Conservation (phyloP, 2,113 vertebrate genomes). For the Myodes glareolus region DNA sequence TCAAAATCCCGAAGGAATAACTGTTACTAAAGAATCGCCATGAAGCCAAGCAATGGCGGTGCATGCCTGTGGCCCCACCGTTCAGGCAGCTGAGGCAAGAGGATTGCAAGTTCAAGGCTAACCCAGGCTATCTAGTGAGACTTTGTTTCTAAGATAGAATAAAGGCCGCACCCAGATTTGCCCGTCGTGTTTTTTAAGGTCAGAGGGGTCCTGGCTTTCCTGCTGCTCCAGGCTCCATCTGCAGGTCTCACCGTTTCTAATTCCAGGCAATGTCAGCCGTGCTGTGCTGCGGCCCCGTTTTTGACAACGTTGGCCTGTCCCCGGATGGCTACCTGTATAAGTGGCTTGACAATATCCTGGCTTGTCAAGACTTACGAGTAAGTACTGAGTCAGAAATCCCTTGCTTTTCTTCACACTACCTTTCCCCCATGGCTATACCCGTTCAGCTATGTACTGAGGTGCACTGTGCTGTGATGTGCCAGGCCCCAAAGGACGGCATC, state of each 20-base stretch:
- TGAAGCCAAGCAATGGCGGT: neutral
- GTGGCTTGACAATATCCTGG: conserved; percentile 99
- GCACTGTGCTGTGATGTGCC: neutral
- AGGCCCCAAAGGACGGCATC: neutral
- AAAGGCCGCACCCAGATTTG: neutral
- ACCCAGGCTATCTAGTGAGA: neutral
- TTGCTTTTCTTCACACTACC: neutral
- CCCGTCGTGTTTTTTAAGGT: neutral
- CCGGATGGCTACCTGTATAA: conserved; percentile 99
- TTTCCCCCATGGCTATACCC: neutral
- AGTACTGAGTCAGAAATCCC: conserved; percentile 71
- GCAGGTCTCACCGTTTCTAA: neutral
- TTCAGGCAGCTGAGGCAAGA: neutral
- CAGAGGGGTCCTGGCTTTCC: neutral
- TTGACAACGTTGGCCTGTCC: conserved; percentile 98
- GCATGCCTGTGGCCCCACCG: neutral
- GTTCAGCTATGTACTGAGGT: neutral
- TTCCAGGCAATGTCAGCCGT: conserved; percentile 98
- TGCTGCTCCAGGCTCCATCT: neutral
- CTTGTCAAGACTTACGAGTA: conserved; percentile 97
- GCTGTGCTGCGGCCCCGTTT: conserved; percentile 97
- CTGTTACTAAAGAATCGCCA: neutral
- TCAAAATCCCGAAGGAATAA: neutral
- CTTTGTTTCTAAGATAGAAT: no score
- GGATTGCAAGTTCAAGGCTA: neutral